Conservation (phyloP, 2,888 invertebrate species). For the Lymantria monacha region DNA sequence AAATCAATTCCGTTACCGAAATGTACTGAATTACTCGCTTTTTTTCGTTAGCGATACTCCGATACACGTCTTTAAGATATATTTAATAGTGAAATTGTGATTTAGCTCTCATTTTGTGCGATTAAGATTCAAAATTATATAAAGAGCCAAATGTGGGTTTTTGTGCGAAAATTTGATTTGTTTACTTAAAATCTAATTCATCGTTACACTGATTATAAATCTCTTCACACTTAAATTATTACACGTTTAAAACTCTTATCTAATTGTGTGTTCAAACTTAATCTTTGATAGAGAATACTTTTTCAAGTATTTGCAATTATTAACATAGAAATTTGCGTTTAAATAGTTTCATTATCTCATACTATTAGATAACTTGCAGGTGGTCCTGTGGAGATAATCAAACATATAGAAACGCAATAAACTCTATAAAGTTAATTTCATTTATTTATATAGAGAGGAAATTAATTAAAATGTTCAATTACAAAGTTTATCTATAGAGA, state of each 20-base stretch:
- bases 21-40: conserved; percentile 32
- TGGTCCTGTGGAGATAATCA: no score
- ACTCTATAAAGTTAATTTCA: not conserved
- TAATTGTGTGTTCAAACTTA: not conserved
- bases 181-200: conserved; percentile 8
- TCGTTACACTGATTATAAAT: not conserved
- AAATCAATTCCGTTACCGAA: conserved; percentile 56
- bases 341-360: not conserved
- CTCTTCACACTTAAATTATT: not conserved
- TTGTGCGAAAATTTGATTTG: conserved; percentile 8
- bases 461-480: not conserved
- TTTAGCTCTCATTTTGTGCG: conserved; percentile 9
- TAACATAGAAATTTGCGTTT: not conserved
- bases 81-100: conserved; percentile 7
- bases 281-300: not conserved
- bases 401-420: not conserved
- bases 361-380: not conserved
- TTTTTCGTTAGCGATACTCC: conserved; percentile 23
- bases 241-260: not conserved
- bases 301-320: not conserved
- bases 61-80: conserved; percentile 20
- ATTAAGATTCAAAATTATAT: conserved; percentile 12
- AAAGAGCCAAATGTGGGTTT: conserved; percentile 6
- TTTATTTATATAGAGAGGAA: not conserved
- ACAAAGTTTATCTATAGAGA: conserved; percentile 1